Evolutionary conservation across 2,797 vertebrate species (phyloP).

Genomic region (Helarctos malayanus): DNA sequence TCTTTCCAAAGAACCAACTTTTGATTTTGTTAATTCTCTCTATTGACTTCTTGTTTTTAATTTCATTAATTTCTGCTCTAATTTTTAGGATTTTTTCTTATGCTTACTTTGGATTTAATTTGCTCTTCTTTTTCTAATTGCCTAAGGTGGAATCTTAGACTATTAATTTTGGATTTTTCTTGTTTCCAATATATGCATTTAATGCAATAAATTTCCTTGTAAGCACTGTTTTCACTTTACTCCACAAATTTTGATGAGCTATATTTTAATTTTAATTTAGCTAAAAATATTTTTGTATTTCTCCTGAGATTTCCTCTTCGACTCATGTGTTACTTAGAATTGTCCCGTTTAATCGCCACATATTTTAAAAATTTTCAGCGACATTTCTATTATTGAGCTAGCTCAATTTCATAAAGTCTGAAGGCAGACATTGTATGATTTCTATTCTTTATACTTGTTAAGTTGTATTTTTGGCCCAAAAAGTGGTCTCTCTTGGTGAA

Average conservation of each 20-base stretch:
- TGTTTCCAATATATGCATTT: not conserved
- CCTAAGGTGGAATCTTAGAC: not conserved
- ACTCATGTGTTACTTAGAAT: not conserved
- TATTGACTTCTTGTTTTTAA: not conserved
- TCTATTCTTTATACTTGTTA: not conserved
- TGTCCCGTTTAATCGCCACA: not conserved
- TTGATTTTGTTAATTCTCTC: conserved; percentile 11
- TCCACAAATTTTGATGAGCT: conserved; percentile 22
- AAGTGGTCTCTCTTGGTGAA: not conserved
- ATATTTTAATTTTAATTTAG: conserved; percentile 30
- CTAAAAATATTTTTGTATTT: not conserved
- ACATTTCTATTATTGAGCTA: not conserved
- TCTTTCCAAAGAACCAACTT: not conserved
- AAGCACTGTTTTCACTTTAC: not conserved
- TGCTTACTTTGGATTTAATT: not conserved
- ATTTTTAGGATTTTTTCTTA: not conserved
- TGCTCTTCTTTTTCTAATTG: not conserved
- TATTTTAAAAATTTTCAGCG: not conserved
- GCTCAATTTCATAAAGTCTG: not conserved
- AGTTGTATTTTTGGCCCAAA: not conserved
- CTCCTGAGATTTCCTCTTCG: not conserved
- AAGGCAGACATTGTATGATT: not conserved
- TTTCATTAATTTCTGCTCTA: conserved; percentile 29
- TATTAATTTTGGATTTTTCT: not conserved
- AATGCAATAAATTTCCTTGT: conserved; percentile 1